A percentile compares a stretch with the other conserved stretches of the same genome.
phyloP scores from a whole-genome alignment of 2,888 invertebrate genomes.

The Parelbella ahira region DNA sequence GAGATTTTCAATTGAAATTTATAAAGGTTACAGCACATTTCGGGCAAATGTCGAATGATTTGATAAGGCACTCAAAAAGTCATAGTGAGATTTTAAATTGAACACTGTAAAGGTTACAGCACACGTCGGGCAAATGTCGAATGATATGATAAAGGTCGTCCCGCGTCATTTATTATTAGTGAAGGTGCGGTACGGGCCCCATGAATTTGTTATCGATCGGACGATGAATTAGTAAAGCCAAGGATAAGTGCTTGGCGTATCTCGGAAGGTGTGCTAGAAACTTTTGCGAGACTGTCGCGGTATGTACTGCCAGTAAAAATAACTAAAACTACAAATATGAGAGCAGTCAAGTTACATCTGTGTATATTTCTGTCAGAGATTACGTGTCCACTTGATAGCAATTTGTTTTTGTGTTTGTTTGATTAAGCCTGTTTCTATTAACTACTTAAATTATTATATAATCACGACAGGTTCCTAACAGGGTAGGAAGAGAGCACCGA shows the following conservation, averaged over 20 bases:
- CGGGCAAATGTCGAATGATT: slow-evolving; percentile 46
- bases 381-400: no score
- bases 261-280: no score
- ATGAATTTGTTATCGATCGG: slow-evolving; percentile 27
- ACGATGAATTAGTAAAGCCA: slow-evolving; percentile 18
- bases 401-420: no score
- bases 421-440: no score
- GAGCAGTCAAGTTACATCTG: no score
- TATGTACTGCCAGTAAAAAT: neutral
- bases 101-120: slow-evolving; percentile 27
- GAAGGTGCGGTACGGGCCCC: slow-evolving; percentile 22
- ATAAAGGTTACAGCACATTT: slow-evolving; percentile 29
- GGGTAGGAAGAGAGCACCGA: no score
- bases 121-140: slow-evolving; percentile 41
- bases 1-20: slow-evolving; percentile 1
- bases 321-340: neutral
- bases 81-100: slow-evolving; percentile 8
- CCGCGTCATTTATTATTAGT: slow-evolving; percentile 52
- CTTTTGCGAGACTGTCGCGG: no score
- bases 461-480: no score
- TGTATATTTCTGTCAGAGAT: no score
- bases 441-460: no score
- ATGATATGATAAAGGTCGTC: slow-evolving; percentile 59
- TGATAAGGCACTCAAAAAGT: slow-evolving; percentile 34
- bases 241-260: neutral